Percentiles rank a stretch among this genome's conserved stretches.
These are phyloP conservation scores for Carterocephalus palaemon DNA, from an alignment of 2,888 invertebrate genomes.

Conservation along the genomic window DNA sequence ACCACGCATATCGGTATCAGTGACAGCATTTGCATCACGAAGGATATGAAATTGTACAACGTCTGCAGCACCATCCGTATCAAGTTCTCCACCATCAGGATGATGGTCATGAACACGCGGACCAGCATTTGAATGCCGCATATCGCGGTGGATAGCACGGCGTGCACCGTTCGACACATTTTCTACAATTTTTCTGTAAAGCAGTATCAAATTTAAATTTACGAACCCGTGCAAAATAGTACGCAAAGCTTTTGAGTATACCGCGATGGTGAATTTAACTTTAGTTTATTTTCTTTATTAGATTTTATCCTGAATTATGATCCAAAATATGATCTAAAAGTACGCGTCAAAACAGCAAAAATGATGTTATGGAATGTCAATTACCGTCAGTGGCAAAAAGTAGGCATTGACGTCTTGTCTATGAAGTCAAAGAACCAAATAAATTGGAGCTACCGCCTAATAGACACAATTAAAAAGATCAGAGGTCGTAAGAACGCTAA, in stretches of 20 bases:
- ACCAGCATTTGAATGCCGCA: constrained; percentile 64
- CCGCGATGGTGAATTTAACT: not conserved
- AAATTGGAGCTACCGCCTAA: too few relatives aligned
- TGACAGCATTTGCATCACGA: constrained; percentile 58
- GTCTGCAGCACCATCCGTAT: constrained; percentile 62
- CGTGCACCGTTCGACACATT: constrained; percentile 64
- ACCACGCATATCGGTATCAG: constrained; percentile 62
- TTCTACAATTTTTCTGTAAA: constrained; percentile 39
- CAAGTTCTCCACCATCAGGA: constrained; percentile 65
- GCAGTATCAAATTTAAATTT: too few relatives aligned
- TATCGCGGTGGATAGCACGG: constrained; percentile 50
- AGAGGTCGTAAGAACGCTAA: too few relatives aligned
- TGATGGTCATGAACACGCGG: constrained; percentile 61
- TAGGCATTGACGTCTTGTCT: too few relatives aligned
- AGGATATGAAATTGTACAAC: constrained; percentile 63
- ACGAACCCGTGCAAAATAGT: too few relatives aligned
- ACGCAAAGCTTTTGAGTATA: too few relatives aligned
- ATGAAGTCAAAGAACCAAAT: too few relatives aligned
- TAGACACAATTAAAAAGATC: too few relatives aligned
- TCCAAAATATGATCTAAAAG: too few relatives aligned
- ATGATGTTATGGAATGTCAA: not conserved
- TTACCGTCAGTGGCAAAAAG: not conserved
- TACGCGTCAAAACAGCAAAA: not conserved
- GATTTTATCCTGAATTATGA: too few relatives aligned
- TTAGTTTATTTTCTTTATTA: too few relatives aligned